Evolutionary conservation across 2,888 invertebrate genomes (phyloP).

Genomic region (Perizoma affinitatum): DNA sequence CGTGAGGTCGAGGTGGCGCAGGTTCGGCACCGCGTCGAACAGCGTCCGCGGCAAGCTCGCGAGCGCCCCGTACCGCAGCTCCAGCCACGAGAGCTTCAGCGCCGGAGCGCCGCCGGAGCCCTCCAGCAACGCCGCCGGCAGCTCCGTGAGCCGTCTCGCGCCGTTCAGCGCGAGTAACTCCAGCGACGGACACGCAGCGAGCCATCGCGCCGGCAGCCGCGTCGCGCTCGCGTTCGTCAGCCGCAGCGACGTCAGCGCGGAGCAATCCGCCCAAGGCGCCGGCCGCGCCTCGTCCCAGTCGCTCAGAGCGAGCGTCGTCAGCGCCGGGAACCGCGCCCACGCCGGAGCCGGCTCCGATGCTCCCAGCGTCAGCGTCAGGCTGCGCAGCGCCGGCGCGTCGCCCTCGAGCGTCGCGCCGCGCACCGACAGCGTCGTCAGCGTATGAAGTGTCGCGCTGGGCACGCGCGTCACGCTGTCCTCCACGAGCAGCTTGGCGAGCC

Average conservation of each 20-base stretch:
- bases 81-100: conserved; percentile 3
- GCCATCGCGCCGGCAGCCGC: conserved; percentile 21
- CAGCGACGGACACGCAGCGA: conserved; percentile 24
- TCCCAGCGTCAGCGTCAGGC: conserved; percentile 31
- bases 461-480: conserved; percentile 17
- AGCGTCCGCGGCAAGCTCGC: conserved; percentile 40
- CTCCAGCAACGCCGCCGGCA: conserved; percentile 18
- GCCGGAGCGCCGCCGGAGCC: conserved; percentile 18
- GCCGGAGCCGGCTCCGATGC: conserved; percentile 29
- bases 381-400: conserved; percentile 27
- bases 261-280: conserved; percentile 14
- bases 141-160: neutral
- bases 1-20: conserved; percentile 40
- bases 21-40: conserved; percentile 35
- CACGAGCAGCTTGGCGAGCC: conserved; percentile 35
- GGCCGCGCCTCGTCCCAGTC: conserved; percentile 27
- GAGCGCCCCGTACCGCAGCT: conserved; percentile 25
- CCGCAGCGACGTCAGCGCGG: conserved; percentile 35
- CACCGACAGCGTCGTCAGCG: conserved; percentile 22
- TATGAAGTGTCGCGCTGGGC: conserved; percentile 27
- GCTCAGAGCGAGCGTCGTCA: conserved; percentile 21
- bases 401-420: conserved; percentile 25
- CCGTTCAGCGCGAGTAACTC: conserved; percentile 15
- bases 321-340: conserved; percentile 32
- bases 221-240: conserved; percentile 33